These are phyloP conservation scores for Microplitis demolitor DNA, from an alignment of 1,140 invertebrate species.

Conservation along the genomic window DNA sequence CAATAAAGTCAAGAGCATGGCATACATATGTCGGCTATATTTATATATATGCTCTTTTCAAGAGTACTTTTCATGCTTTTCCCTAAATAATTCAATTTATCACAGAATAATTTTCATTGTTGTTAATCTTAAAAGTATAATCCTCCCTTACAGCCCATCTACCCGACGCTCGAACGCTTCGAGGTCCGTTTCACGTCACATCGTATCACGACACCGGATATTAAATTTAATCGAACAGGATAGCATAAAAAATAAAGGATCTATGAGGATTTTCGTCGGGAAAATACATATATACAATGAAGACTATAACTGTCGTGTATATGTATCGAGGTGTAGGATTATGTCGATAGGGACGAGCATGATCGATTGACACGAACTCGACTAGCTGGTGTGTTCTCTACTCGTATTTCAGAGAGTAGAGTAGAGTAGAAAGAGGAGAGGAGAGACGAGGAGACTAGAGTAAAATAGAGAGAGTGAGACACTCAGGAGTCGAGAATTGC, in stretches of 20 bases:
- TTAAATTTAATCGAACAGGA: too few relatives aligned
- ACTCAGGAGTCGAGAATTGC: not conserved
- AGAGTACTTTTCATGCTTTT: not conserved
- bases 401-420: not conserved
- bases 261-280: too few relatives aligned
- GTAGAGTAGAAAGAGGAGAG: not conserved
- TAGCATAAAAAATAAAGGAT: too few relatives aligned
- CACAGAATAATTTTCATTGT: too few relatives aligned
- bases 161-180: too few relatives aligned
- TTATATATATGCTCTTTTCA: not conserved
- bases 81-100: too few relatives aligned
- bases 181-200: too few relatives aligned
- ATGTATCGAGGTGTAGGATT: not conserved
- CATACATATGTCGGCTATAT: not conserved
- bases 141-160: too few relatives aligned
- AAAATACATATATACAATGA: not conserved
- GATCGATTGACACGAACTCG: not conserved
- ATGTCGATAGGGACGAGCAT: not conserved
- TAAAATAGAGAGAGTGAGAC: not conserved
- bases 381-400: not conserved
- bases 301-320: not conserved
- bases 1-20: conserved; percentile 4
- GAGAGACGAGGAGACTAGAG: not conserved
- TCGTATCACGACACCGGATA: too few relatives aligned
- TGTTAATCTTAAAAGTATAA: too few relatives aligned